phyloP scores from a whole-genome alignment of 2,113 vertebrate species.

The Ammodytes marinus region DNA sequence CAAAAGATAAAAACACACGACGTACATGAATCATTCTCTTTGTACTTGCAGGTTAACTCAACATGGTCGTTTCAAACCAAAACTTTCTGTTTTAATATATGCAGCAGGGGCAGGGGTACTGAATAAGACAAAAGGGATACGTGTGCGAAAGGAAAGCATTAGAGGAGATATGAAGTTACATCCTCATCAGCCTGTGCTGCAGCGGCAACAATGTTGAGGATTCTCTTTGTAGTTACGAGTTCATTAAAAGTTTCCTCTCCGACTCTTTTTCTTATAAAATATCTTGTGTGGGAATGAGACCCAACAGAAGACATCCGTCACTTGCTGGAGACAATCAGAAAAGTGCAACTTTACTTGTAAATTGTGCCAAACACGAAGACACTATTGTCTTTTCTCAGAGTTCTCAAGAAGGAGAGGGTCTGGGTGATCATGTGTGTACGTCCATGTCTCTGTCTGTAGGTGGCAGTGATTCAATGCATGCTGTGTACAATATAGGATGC shows the following conservation, averaged over 20 bases:
- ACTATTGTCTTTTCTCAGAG: neutral
- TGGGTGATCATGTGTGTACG: neutral
- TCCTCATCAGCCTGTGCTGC: neutral
- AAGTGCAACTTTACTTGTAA: neutral
- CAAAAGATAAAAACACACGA: constrained; percentile 13
- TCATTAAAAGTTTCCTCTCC: constrained; percentile 1
- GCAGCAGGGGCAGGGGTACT: neutral
- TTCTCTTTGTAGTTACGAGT: constrained; percentile 36
- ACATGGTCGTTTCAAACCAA: constrained; percentile 3
- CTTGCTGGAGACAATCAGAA: constrained; percentile 11
- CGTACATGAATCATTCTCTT: constrained; percentile 59
- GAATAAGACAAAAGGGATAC: constrained; percentile 27
- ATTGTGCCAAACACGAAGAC: neutral
- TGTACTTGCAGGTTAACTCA: constrained; percentile 20
- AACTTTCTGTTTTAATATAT: constrained; percentile 31
- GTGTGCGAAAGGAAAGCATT: constrained; percentile 6
- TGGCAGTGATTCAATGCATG: constrained; percentile 37
- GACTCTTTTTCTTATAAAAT: neutral
- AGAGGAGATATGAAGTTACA: neutral
- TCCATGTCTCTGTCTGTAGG: constrained; percentile 25
- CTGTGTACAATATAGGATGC: neutral
- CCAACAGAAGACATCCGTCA: neutral
- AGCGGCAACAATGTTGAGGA: neutral
- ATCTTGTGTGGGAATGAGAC: neutral
- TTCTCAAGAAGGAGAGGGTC: neutral